Percentiles rank a stretch among this genome's conserved stretches.
These are phyloP conservation scores for Calameuta pallipes DNA, from an alignment of 2,888 invertebrate genomes.

Conservation along the genomic window DNA sequence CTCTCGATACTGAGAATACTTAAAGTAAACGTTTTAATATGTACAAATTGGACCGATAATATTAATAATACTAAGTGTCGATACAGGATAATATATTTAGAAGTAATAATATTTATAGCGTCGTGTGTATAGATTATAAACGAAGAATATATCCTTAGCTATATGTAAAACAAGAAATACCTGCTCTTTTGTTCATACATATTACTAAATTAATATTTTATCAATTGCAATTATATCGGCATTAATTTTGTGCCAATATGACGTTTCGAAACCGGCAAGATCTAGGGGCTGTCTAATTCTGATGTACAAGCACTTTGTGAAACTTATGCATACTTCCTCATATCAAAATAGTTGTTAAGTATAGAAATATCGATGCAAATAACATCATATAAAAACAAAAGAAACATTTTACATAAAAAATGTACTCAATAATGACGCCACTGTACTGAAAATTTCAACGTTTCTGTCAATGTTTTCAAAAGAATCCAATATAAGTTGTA, in stretches of 20 bases:
- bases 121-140: slow-evolving; percentile 16
- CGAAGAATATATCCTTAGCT: slow-evolving; percentile 23
- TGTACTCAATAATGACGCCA: background rate
- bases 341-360: background rate
- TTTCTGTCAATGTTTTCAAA: background rate
- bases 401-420: background rate
- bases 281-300: background rate
- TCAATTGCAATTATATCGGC: background rate
- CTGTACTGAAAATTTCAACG: background rate
- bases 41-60: slow-evolving; percentile 22
- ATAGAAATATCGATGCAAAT: background rate
- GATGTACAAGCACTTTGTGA: background rate
- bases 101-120: slow-evolving; percentile 24
- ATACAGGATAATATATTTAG: slow-evolving; percentile 27
- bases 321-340: background rate
- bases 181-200: slow-evolving; percentile 9
- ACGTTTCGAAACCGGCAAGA: background rate
- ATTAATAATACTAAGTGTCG: slow-evolving; percentile 22
- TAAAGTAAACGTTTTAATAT: slow-evolving; percentile 20
- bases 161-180: slow-evolving; percentile 20
- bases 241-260: background rate
- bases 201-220: background rate
- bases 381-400: background rate
- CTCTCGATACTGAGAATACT: slow-evolving; percentile 23
- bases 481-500: background rate